Base-by-base conservation (phyloP, 2,113 vertebrate species). In the Empidonax alnorum region DNA sequence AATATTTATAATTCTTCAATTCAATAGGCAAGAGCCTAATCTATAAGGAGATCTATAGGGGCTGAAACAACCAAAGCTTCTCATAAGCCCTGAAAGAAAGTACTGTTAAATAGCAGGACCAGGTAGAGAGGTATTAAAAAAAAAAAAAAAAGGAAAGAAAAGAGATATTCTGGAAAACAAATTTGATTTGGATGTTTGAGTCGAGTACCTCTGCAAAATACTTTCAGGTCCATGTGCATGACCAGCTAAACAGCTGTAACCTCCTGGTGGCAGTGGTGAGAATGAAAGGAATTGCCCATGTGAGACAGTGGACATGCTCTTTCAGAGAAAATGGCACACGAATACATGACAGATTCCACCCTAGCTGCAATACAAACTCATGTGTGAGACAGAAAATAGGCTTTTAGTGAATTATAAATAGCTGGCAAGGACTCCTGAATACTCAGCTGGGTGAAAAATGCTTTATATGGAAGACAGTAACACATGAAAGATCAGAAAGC, bases 341-440 rank as follows among this genome's bases (percentile, higher is more conserved):
- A 53, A 81, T 53, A 69, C 28, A 3, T 46, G 84, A 79, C 47
- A 65, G 46, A 84, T 89, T 76, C 77, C 25, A 91, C n/a, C 31
- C 56, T 63, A 91, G 80, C 86, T 91, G 69, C 91, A 89, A 53
- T 42, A 41, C 31, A 94, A 94, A 94, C 59, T 73, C 77, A 75
- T 42, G 44, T 78, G 53, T 56, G 47, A 95, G 89, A 95, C 52
- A 87, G 87, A 95, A 94, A 94, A 91, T 10, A 59, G 49, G 53
- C 23, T 93, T 95, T 92, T 27, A 81, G 61, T 82, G 74, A 92
- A 66, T 93, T 82, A 89, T 68, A 78, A 94, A 91, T 59, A 94
- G 49, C 41, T 84, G 65, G n/a, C 73, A 92, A 91, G 58, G 73
- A 84, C 44, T 85, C 66, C 30, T 3, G 10, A 80, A 88, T 39